These are phyloP conservation scores for Rhinogobio ventralis DNA, from an alignment of 2,797 vertebrate genomes.

Conservation along the genomic window DNA sequence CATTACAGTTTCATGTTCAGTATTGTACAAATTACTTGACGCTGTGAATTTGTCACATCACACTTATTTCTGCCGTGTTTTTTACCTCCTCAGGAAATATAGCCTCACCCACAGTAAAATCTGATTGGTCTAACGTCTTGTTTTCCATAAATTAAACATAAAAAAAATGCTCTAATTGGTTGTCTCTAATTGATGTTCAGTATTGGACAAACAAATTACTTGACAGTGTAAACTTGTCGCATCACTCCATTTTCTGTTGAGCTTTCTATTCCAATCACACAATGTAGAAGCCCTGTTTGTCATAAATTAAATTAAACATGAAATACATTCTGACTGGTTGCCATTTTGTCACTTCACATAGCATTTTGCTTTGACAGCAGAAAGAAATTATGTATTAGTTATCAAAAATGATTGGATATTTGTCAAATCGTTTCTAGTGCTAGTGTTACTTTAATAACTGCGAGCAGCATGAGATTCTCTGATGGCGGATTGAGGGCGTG, in stretches of 20 bases:
- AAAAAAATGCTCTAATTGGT: neutral
- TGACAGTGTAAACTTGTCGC: neutral
- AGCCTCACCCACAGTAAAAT: neutral
- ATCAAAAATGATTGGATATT: neutral
- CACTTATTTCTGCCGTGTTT: neutral
- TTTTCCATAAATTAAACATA: neutral
- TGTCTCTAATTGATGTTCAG: too few species aligned
- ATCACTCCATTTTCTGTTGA: neutral
- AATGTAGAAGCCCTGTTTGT: neutral
- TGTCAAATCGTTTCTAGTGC: neutral
- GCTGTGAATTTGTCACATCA: neutral
- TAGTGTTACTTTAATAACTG: neutral
- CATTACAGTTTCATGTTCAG: neutral
- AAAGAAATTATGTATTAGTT: neutral
- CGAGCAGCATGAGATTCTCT: neutral
- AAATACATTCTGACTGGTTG: neutral
- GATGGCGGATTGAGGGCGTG: neutral
- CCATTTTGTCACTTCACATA: neutral
- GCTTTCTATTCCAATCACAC: neutral
- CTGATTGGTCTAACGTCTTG: neutral
- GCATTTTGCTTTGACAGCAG: neutral
- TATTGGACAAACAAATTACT: neutral
- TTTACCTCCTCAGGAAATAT: neutral
- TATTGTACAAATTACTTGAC: neutral
- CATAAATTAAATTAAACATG: neutral